A percentile compares a stretch with the other conserved stretches of the same genome.
Evolutionary conservation across 2,797 vertebrate genomes (phyloP).

Genomic region (Rhabdophis nuchalis): DNA sequence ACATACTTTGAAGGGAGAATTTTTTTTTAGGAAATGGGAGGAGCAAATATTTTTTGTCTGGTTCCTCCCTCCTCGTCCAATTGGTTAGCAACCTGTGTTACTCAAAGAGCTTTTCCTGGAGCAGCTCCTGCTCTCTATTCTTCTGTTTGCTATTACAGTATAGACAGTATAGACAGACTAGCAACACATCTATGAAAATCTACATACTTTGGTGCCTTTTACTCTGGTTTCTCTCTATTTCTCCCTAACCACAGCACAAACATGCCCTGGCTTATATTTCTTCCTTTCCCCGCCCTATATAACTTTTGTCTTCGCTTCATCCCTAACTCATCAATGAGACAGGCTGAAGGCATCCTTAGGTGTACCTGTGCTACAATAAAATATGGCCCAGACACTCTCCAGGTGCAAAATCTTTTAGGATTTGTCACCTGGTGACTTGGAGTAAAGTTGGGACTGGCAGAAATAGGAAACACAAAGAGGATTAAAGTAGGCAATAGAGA

Average conservation of each 20-base stretch:
- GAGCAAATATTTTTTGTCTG: rapidly evolving
- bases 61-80: too few species aligned
- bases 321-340: neutral
- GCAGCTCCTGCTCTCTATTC: neutral
- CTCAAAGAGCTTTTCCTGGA: neutral
- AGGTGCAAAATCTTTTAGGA: neutral
- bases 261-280: neutral
- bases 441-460: neutral
- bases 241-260: neutral
- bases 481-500: neutral
- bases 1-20: neutral
- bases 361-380: neutral
- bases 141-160: neutral
- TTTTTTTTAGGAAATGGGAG: neutral
- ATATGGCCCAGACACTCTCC: neutral
- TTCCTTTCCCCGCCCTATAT: neutral
- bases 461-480: neutral
- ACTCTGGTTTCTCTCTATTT: neutral
- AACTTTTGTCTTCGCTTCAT: neutral
- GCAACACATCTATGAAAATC: neutral
- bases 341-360: neutral
- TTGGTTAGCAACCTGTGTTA: neutral
- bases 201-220: neutral
- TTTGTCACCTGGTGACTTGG: neutral
- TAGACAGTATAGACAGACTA: neutral